A percentile compares a stretch with the other conserved stretches of the same genome.
Evolutionary conservation across 2,113 vertebrate species (phyloP).

Genomic region (Paracanthobrama guichenoti): DNA sequence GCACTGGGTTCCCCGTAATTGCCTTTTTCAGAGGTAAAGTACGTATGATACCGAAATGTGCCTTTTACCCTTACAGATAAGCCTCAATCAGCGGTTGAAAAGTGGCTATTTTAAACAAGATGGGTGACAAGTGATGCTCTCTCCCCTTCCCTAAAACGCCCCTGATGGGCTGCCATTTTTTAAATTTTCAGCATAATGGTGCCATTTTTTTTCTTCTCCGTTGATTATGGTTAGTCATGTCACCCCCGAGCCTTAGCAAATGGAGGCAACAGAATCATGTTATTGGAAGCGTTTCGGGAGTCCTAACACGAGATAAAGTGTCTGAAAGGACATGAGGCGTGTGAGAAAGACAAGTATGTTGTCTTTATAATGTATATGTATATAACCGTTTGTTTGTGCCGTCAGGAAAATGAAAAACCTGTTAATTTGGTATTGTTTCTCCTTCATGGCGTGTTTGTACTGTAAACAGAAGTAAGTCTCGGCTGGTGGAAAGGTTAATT

Average conservation of each 20-base stretch:
- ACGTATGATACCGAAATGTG: constrained; percentile 51
- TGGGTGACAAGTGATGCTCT: constrained; percentile 67
- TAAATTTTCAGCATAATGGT: constrained; percentile 71
- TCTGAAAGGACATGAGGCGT: constrained; percentile 65
- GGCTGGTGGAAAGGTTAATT: constrained; percentile 29
- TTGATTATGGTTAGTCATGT: constrained; percentile 73
- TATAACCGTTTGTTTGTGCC: background rate
- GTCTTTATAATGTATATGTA: background rate
- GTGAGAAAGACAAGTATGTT: constrained; percentile 50
- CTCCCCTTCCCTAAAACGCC: constrained; percentile 37
- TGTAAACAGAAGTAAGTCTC: background rate
- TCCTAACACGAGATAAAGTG: constrained; percentile 62
- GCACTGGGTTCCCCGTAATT: constrained; percentile 34
- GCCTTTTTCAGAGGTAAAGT: constrained; percentile 20
- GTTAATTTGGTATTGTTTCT: background rate
- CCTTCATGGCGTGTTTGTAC: background rate
- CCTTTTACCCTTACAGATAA: constrained; percentile 48
- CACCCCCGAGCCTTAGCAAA: constrained; percentile 58
- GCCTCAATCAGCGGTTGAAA: constrained; percentile 59
- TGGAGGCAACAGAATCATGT: constrained; percentile 61
- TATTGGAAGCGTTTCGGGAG: constrained; percentile 43
- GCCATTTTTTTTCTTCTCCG: constrained; percentile 63
- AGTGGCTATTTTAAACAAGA: constrained; percentile 70
- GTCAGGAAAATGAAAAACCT: background rate
- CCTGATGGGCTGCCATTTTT: constrained; percentile 65